A percentile compares a stretch with the other conserved stretches of the same genome.
Evolutionary conservation across 2,797 vertebrate species (phyloP).

Genomic region (Cuculus canorus): DNA sequence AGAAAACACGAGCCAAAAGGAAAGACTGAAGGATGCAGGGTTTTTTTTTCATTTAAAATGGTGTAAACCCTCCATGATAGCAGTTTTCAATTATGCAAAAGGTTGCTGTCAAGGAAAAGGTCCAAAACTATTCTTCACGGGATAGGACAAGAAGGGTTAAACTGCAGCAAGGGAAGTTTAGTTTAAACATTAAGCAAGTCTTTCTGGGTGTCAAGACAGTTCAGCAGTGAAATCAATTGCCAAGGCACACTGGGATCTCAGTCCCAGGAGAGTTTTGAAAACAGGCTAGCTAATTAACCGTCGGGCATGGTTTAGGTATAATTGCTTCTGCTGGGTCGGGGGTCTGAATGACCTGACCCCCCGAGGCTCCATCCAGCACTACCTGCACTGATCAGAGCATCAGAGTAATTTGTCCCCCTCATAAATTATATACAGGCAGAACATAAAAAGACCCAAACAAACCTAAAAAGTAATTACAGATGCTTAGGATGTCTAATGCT

Average conservation of each 20-base stretch:
- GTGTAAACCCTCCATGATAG: not conserved
- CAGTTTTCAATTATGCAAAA: not conserved
- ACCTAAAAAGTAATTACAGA: not conserved
- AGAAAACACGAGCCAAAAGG: not conserved
- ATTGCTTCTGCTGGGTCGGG: not conserved
- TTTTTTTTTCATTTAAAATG: not conserved
- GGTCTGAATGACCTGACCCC: not conserved
- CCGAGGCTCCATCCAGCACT: not conserved
- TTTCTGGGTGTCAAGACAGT: not conserved
- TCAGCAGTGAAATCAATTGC: conserved; percentile 1
- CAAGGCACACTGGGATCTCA: not conserved
- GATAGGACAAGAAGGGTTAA: conserved; percentile 15
- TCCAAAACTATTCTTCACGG: not conserved
- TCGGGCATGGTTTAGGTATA: not conserved
- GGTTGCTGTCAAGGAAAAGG: not conserved
- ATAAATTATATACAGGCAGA: not conserved
- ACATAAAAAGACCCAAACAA: not conserved
- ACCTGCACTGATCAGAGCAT: not conserved
- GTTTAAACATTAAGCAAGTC: not conserved
- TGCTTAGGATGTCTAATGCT: not conserved
- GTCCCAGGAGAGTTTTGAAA: not conserved
- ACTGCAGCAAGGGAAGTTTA: not conserved
- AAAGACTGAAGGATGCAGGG: not conserved
- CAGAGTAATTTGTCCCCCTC: not conserved
- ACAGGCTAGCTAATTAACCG: conserved; percentile 21